Evolutionary conservation across 2,113 vertebrate genomes (phyloP).

Genomic region (Ceuthmochares aereus): DNA sequence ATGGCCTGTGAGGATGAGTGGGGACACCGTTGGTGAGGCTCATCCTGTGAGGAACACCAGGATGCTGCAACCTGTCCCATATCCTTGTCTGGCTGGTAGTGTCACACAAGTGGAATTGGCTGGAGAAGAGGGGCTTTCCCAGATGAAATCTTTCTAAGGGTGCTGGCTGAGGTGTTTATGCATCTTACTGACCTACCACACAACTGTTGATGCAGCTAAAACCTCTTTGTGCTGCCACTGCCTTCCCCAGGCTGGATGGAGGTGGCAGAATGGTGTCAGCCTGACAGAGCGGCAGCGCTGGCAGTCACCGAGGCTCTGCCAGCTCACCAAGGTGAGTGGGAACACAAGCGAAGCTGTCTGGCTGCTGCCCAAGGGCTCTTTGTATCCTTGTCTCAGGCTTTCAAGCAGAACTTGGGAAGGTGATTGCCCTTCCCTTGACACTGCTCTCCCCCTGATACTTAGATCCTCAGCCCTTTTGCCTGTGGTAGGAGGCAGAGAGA

Average conservation of each 20-base stretch:
- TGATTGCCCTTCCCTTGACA: not conserved
- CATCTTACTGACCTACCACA: not conserved
- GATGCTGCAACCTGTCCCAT: not conserved
- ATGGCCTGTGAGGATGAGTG: not conserved
- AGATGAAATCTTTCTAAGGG: not conserved
- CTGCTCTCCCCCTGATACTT: not conserved
- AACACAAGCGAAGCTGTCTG: not conserved
- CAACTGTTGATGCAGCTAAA: fast-evolving
- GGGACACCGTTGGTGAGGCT: not conserved
- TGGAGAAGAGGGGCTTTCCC: not conserved
- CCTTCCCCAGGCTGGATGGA: not conserved
- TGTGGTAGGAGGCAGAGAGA: not conserved
- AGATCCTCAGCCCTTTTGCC: not conserved
- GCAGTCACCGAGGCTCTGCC: not conserved
- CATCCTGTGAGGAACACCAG: not conserved
- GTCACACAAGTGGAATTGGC: fast-evolving
- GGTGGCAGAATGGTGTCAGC: not conserved
- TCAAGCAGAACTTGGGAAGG: not conserved
- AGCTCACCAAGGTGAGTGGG: not conserved
- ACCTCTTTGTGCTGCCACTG: not conserved
- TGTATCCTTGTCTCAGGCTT: fast-evolving
- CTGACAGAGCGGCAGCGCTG: not conserved
- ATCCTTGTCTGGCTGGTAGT: not conserved
- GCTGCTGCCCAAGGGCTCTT: not conserved
- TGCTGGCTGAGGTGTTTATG: not conserved